These are phyloP conservation scores for Caenorhabditis elegans DNA, from an alignment of 1,140 invertebrate genomes.

Conservation along the genomic window WBcel235 BX284602.5:14133501-14134000, in stretches of 20 bases:
- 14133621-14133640: constrained; percentile 99
- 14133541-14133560: neutral
- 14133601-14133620: constrained; percentile 98
- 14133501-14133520: too few species aligned
- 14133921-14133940: too few species aligned
- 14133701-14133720: constrained; percentile 98
- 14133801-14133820: constrained; percentile 99
- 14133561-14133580: neutral
- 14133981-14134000: too few species aligned
- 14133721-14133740: constrained; percentile 89
- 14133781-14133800: constrained; percentile 87
- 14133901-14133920: too few species aligned
- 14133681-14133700: constrained; percentile 79
- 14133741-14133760: constrained; percentile 81
- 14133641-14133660: constrained; percentile 96
- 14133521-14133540: too few species aligned
- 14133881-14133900: too few species aligned
- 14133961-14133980: too few species aligned
- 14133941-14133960: too few species aligned
- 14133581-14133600: constrained; percentile 85
- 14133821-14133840: constrained; percentile 63
- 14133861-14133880: too few species aligned
- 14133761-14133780: constrained; percentile 77
- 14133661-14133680: constrained; percentile 98
- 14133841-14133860: too few species aligned